Evolutionary conservation across 53 echinoderm and acorn worm species (phyloP), one percentile per base, ranked within the genome.

Genomic region (Echinarachnius parma): DNA sequence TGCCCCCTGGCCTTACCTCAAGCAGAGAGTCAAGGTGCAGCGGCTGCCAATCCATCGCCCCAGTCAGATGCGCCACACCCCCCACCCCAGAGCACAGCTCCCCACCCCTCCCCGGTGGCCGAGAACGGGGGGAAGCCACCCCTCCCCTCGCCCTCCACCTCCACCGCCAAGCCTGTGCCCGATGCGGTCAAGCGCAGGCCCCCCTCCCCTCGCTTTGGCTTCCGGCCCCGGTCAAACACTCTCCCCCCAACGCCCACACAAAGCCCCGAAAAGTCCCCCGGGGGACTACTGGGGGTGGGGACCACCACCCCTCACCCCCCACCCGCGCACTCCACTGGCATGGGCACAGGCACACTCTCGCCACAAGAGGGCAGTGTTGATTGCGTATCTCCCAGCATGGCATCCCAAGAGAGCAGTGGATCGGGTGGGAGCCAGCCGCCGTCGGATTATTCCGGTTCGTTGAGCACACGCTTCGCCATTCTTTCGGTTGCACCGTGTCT

Each of bases 401-500:
- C 86, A 28, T 92, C 92, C 18, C 86, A 78, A 79, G 84, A 84
- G 54, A 92, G 86, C 78, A 86, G 65, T 63, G 80, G 84, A n/a
- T 83, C 87, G 1, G 83, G 86, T 28, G 80, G 87, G 7, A 77
- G 83, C 34, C 80, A 74, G 56, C 58, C 64, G n/a, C 58, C 64
- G n/a, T 65, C 75, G 23, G 93, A 93, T 50, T 93, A 89, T 59
- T 49, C 48, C 44, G 93, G 93, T 93, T 93, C 77, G 93, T 93
- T 50, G 61, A 82, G 46, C 62, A 20, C 50, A 13, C 18, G 11
- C 50, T n/a, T 19, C 19, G 50, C 18, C 50, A 15, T 49, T 19
- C 50, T 49, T n/a, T 49, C 13, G 42, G 7, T 9, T 7, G n/a
- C n/a, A n/a, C n/a, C n/a, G n/a, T n/a, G n/a, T n/a, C n/a, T n/a